Conservation (phyloP, 2,113 vertebrate genomes). For the Ochotona princeps region DNA sequence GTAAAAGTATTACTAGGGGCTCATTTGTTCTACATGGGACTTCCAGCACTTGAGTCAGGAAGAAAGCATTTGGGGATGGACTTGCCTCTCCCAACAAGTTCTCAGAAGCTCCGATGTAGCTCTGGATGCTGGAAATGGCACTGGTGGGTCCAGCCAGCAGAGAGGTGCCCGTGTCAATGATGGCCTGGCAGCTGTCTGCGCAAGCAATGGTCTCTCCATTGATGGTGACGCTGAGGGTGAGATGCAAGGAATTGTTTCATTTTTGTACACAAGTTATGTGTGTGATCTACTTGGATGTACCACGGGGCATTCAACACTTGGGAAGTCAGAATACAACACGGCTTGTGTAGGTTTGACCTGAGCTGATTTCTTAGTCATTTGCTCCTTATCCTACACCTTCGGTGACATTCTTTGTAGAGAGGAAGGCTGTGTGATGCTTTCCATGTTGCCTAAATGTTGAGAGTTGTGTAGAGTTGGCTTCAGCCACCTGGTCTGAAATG, state of each 20-base stretch:
- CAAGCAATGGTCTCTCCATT: constrained; percentile 84
- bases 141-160: constrained; percentile 81
- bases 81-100: constrained; percentile 46
- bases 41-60: accelerated
- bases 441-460: not conserved
- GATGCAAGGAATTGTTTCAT: not conserved
- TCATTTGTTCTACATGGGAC: accelerated
- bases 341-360: not conserved
- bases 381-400: not conserved
- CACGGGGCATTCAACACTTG: not conserved
- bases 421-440: accelerated
- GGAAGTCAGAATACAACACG: not conserved
- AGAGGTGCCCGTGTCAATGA: constrained; percentile 89
- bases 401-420: not conserved
- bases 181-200: constrained; percentile 84
- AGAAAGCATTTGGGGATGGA: too few species aligned
- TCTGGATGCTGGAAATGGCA: constrained; percentile 82
- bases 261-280: accelerated
- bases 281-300: not conserved
- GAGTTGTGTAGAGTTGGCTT: not conserved
- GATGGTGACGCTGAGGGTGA: constrained; percentile 72
- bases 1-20: not conserved
- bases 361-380: not conserved
- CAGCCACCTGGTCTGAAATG: too few species aligned
- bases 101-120: constrained; percentile 74